Percentiles rank a stretch among this genome's conserved stretches.
Evolutionary conservation across 2,888 invertebrate species (phyloP).

Genomic region (Julus scanicus): DNA sequence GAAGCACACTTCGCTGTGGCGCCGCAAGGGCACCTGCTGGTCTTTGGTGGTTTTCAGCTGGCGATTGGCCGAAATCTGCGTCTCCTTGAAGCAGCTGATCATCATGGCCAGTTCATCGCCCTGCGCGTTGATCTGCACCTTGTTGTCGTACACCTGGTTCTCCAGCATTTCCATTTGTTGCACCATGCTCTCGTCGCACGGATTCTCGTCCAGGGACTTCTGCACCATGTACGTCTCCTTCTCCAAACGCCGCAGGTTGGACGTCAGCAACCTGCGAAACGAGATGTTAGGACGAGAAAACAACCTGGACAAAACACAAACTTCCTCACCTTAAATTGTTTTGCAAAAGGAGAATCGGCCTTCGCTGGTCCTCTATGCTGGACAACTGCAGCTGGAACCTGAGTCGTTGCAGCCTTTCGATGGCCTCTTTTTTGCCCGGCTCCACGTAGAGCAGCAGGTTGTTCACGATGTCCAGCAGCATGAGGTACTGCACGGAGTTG

Average conservation of each 20-base stretch:
- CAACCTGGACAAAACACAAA: no score
- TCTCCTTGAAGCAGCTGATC: slow-evolving; percentile 91
- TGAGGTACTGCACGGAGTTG: slow-evolving; percentile 92
- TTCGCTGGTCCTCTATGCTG: slow-evolving; percentile 89
- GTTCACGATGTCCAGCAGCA: slow-evolving; percentile 97
- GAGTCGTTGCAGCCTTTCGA: slow-evolving; percentile 89
- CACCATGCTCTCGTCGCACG: slow-evolving; percentile 67
- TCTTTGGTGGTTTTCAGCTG: slow-evolving; percentile 70
- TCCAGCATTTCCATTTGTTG: slow-evolving; percentile 79
- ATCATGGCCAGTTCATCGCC: slow-evolving; percentile 96
- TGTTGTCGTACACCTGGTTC: slow-evolving; percentile 84
- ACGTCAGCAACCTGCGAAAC: slow-evolving; percentile 71
- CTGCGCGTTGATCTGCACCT: slow-evolving; percentile 84
- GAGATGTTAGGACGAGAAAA: background rate
- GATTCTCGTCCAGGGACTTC: slow-evolving; percentile 78
- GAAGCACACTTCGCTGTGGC: slow-evolving; percentile 95
- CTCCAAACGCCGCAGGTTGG: slow-evolving; percentile 85
- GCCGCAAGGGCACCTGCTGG: slow-evolving; percentile 73
- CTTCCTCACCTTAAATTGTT: slow-evolving; percentile 73
- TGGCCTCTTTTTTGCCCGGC: slow-evolving; percentile 90
- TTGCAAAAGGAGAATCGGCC: slow-evolving; percentile 91
- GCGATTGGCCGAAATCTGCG: slow-evolving; percentile 72
- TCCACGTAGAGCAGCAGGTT: slow-evolving; percentile 96
- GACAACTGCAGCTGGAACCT: slow-evolving; percentile 93
- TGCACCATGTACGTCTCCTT: slow-evolving; percentile 89